Evolutionary conservation across 2,888 invertebrate species (phyloP).

Genomic region (Lasioglossum pauxillum): DNA sequence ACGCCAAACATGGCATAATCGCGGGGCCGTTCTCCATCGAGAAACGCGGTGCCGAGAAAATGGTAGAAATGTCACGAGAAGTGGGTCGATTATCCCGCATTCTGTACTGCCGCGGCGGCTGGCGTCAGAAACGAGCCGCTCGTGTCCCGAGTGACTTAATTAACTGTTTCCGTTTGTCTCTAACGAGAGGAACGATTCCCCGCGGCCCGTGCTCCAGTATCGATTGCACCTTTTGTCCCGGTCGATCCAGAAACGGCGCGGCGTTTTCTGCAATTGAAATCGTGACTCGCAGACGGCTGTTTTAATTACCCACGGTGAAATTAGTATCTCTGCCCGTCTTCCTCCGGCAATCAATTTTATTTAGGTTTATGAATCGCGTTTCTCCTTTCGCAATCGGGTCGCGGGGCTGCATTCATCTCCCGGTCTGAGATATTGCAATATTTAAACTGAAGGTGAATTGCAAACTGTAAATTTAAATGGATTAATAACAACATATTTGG

Average conservation of each 20-base stretch:
- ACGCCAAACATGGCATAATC: slow-evolving; percentile 59
- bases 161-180: slow-evolving; percentile 45
- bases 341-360: neutral
- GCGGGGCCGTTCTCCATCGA: slow-evolving; percentile 46
- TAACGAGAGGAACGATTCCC: slow-evolving; percentile 34
- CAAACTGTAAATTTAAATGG: neutral
- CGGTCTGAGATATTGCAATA: neutral
- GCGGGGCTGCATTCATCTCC: neutral
- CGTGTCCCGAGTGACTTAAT: slow-evolving; percentile 59
- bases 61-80: slow-evolving; percentile 74
- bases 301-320: neutral
- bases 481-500: too few species aligned
- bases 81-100: slow-evolving; percentile 74
- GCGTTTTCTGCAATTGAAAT: slow-evolving; percentile 5
- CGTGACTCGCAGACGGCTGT: neutral
- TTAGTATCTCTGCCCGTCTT: neutral
- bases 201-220: neutral
- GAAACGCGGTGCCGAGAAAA: slow-evolving; percentile 62
- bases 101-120: slow-evolving; percentile 31
- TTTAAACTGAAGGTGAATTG: neutral
- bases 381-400: neutral
- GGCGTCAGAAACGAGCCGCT: slow-evolving; percentile 40
- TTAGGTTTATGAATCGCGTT: neutral
- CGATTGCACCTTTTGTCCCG: slow-evolving; percentile 24
- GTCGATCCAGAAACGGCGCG: neutral